These are phyloP conservation scores for Dendrolimus kikuchii DNA, from an alignment of 1,140 invertebrate genomes.

Conservation along the genomic window DNA sequence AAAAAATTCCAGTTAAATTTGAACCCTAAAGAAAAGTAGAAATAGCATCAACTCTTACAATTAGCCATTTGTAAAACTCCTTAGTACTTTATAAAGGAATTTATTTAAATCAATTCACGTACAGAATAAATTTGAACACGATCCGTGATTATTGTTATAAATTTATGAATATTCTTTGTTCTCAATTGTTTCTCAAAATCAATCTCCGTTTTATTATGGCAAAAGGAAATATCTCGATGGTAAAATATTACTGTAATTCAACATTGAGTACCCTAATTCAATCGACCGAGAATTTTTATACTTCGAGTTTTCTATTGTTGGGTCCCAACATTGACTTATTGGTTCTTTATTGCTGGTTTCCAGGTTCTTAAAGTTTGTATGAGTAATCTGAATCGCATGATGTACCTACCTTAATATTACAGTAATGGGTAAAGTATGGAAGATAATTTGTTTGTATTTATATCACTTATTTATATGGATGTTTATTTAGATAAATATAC, in stretches of 20 bases:
- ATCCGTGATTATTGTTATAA: too few species aligned
- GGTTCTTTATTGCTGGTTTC: neutral
- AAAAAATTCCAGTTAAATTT: too few species aligned
- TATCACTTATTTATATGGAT: too few species aligned
- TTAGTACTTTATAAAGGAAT: too few species aligned
- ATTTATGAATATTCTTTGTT: too few species aligned
- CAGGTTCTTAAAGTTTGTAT: neutral
- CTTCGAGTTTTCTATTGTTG: conserved; percentile 11
- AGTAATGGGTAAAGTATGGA: neutral
- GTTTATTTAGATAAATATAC: too few species aligned
- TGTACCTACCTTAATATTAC: neutral
- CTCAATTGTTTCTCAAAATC: conserved; percentile 1
- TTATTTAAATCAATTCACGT: too few species aligned
- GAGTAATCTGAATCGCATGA: neutral
- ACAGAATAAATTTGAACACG: too few species aligned
- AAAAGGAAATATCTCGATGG: conserved; percentile 1
- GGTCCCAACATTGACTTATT: conserved; percentile 16
- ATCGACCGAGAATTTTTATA: conserved; percentile 3
- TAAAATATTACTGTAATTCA: conserved; percentile 10
- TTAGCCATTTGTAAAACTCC: too few species aligned
- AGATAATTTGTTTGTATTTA: too few species aligned
- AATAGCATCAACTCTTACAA: too few species aligned
- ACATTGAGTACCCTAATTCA: conserved; percentile 5
- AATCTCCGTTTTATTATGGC: neutral
- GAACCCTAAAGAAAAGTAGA: too few species aligned